Evolutionary conservation across 2,113 vertebrate genomes (phyloP).

Genomic region (Plecotus auritus): DNA sequence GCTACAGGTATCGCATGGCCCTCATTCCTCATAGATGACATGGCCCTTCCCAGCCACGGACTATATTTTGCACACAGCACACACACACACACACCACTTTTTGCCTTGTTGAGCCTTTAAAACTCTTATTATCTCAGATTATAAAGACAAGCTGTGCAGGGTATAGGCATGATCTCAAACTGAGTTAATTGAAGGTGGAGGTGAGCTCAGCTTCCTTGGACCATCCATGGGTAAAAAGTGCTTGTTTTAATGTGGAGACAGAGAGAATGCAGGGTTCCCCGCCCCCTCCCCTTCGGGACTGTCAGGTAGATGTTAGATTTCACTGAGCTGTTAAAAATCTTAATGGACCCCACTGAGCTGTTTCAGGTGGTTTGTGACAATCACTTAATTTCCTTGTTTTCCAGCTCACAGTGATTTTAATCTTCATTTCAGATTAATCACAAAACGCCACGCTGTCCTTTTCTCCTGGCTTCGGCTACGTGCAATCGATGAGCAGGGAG

Average conservation of each 20-base stretch:
- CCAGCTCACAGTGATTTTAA: constrained; percentile 58
- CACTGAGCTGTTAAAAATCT: constrained; percentile 67
- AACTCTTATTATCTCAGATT: constrained; percentile 49
- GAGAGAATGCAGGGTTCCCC: not conserved
- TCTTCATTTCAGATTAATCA: constrained; percentile 59
- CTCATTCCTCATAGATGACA: not conserved
- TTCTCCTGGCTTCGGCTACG: not conserved
- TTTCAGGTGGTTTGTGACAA: constrained; percentile 64
- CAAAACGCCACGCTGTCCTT: not conserved
- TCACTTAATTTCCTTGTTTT: constrained; percentile 70
- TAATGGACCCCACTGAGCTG: constrained; percentile 61
- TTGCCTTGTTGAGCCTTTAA: constrained; percentile 4
- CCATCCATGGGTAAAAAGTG: constrained; percentile 41
- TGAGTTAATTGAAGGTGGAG: constrained; percentile 59
- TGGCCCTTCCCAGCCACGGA: not conserved
- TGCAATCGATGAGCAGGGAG: not conserved
- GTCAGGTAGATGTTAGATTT: constrained; percentile 45
- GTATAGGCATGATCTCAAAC: constrained; percentile 37
- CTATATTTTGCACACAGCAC: not conserved
- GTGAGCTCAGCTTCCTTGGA: constrained; percentile 27
- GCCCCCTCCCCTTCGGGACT: not conserved
- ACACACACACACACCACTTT: not conserved
- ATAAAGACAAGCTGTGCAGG: constrained; percentile 27
- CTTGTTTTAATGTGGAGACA: constrained; percentile 43
- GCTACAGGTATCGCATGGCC: not conserved